phyloP scores from a whole-genome alignment of 2,113 vertebrate species.

The Cardinalis cardinalis region DNA sequence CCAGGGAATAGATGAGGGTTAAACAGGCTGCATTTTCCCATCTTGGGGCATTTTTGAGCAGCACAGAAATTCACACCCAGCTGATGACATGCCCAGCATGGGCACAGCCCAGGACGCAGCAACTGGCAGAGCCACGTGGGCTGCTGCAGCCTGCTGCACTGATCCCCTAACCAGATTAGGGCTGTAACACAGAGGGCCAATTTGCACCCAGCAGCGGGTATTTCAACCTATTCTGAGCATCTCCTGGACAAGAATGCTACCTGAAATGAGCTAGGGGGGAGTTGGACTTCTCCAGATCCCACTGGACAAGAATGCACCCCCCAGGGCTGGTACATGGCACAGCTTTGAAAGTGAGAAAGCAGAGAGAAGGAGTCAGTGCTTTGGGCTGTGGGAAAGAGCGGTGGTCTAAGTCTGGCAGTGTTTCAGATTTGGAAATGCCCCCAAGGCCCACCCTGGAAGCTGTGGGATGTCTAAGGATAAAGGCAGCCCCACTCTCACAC shows the following conservation, averaged over 20 bases:
- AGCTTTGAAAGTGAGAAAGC: not conserved
- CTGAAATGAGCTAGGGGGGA: not conserved
- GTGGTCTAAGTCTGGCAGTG: not conserved
- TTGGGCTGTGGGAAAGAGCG: not conserved
- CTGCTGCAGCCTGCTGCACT: not conserved
- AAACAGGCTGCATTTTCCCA: not conserved
- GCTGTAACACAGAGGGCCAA: not conserved
- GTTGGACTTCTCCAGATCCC: not conserved
- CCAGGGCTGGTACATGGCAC: not conserved
- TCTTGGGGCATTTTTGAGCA: not conserved
- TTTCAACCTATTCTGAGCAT: not conserved
- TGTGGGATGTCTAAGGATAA: not conserved
- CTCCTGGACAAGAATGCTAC: not conserved
- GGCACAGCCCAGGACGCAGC: not conserved
- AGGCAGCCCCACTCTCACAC: not conserved
- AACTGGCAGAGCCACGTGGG: not conserved
- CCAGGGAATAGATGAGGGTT: not conserved
- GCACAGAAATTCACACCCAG: not conserved
- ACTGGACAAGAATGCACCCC: not conserved
- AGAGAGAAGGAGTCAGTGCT: not conserved
- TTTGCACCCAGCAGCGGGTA: not conserved
- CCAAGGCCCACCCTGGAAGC: not conserved
- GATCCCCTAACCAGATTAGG: conserved; percentile 34
- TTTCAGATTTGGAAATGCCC: not conserved
- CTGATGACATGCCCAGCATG: not conserved